These are phyloP conservation scores for Bos indicus DNA, from an alignment of 2,113 vertebrate genomes.

Conservation along the genomic window DNA sequence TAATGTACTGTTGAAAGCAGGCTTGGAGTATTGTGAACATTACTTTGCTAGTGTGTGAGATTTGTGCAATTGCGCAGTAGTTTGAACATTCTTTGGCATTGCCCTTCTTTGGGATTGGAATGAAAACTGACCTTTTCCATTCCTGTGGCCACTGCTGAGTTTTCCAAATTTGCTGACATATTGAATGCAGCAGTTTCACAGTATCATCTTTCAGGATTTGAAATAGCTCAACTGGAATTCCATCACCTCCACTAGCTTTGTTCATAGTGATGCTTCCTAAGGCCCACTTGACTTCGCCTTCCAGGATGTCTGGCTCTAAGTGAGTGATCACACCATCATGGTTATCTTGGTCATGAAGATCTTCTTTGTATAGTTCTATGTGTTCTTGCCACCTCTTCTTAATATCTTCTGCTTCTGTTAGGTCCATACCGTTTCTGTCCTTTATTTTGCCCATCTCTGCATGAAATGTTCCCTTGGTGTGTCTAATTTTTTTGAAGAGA, in stretches of 20 bases:
- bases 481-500: not conserved
- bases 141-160: not conserved
- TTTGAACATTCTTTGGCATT: not conserved
- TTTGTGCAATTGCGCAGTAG: not conserved
- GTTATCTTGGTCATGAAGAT: not conserved
- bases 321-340: not conserved
- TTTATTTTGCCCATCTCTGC: not conserved
- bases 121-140: not conserved
- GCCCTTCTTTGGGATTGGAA: not conserved
- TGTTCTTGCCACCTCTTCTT: not conserved
- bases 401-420: not conserved
- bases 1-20: not conserved
- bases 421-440: not conserved
- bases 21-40: not conserved
- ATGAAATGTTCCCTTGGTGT: not conserved
- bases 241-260: not conserved
- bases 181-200: not conserved
- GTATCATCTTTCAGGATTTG: not conserved
- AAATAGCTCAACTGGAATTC: not conserved
- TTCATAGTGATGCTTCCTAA: not conserved
- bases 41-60: not conserved
- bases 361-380: not conserved
- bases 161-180: not conserved
- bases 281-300: not conserved
- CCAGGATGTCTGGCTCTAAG: not conserved